Conservation (phyloP, 2,888 invertebrate genomes). For the Pollenia amentaria region DNA sequence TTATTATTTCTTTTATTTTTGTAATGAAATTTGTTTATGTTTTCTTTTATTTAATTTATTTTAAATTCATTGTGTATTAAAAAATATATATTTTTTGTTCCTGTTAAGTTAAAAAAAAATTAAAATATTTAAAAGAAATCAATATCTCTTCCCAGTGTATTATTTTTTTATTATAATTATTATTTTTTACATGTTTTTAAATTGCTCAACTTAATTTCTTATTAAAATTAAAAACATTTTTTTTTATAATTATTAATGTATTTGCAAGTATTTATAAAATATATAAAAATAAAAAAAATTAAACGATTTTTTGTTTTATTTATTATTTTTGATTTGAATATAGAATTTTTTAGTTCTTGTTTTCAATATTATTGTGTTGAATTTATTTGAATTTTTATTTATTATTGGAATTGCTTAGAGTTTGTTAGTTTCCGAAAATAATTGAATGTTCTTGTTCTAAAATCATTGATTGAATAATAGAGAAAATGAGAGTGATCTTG, state of each 20-base stretch:
- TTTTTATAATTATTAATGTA: constrained; percentile 75
- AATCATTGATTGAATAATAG: too few relatives aligned
- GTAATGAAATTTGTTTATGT: constrained; percentile 41
- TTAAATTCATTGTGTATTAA: constrained; percentile 61
- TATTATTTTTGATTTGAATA: constrained; percentile 4
- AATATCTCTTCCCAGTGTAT: constrained; percentile 71
- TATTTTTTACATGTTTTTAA: constrained; percentile 54
- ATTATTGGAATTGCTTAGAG: neutral
- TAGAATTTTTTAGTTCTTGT: neutral
- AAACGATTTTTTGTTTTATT: constrained; percentile 72
- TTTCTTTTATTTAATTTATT: constrained; percentile 58
- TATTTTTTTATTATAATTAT: constrained; percentile 65
- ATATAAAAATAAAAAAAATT: constrained; percentile 74
- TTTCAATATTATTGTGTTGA: neutral
- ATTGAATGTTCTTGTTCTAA: too few relatives aligned
- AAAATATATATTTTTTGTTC: constrained; percentile 65
- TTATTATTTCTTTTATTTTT: constrained; percentile 30
- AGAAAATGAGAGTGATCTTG: too few relatives aligned
- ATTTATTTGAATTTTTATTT: neutral
- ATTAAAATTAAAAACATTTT: constrained; percentile 73
- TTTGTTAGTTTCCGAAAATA: neutral
- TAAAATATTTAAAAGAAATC: constrained; percentile 33
- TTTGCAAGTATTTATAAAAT: constrained; percentile 74
- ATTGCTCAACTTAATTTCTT: constrained; percentile 62
- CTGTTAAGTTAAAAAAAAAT: constrained; percentile 67